These are phyloP conservation scores for Acanthosepion pharaonis DNA, from an alignment of 2,888 invertebrate genomes.

Conservation along the genomic window DNA sequence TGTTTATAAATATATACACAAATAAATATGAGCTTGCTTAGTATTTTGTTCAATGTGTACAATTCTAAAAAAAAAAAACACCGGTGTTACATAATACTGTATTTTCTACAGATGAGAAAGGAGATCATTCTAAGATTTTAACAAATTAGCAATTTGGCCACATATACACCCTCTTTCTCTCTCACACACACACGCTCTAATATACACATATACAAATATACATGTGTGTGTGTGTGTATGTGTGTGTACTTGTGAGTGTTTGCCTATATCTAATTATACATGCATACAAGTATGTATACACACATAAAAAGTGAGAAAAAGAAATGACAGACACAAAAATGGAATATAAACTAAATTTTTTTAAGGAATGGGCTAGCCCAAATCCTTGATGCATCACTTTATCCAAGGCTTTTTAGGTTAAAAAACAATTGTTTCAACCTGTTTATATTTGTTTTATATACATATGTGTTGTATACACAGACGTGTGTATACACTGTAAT, in stretches of 20 bases:
- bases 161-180: neutral
- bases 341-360: neutral
- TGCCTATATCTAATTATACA: neutral
- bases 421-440: neutral
- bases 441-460: neutral
- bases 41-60: neutral
- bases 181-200: neutral
- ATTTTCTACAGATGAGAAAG: neutral
- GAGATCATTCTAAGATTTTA: neutral
- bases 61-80: neutral
- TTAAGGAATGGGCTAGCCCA: neutral
- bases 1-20: neutral
- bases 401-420: slow-evolving; percentile 14
- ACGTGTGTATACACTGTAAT: neutral
- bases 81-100: slow-evolving; percentile 21
- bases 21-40: neutral
- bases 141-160: neutral
- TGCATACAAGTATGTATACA: neutral
- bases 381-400: slow-evolving; percentile 1
- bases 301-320: slow-evolving; percentile 3
- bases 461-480: neutral
- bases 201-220: neutral
- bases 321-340: slow-evolving; percentile 4
- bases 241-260: neutral
- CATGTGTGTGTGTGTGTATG: no score